Base-by-base conservation (phyloP, 2,888 invertebrate species). In the Drosophila dives region DNA sequence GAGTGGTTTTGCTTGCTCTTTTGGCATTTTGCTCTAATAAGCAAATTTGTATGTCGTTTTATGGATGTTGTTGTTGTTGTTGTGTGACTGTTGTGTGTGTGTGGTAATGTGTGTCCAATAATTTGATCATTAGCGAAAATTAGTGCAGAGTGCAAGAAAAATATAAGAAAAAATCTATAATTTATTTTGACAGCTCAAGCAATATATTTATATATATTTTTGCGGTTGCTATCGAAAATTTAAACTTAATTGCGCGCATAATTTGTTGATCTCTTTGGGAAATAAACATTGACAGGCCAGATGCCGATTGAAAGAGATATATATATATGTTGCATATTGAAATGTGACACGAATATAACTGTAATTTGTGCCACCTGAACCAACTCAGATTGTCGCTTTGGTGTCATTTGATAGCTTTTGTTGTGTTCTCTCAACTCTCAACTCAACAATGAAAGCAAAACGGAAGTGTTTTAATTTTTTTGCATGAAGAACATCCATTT, bases 101-200 rank as follows among this genome's bases (percentile, higher is more conserved):
- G 12, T 20, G 20, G 42, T 53, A 59, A 58, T 56, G 54, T 72
- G 23, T 77, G 70, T 71, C 64, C 71, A 66, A 81, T 89, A 89
- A 89, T 86, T 85, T 71, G 66, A 80, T 88, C 89, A 85, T 85
- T 85, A 85, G 88, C 85, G 89, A 77, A 86, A 85, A 85, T 89
- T 89, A 85, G 83, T 67, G 77, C 67, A 69, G 32, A 53, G 45
- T 23, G 15, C 23, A 45, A 4, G 34, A 36, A 33, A 34, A 65
- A 48, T 33, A 53, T 3, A 38, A 40, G 53, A 36, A 51, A 73
- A 73, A 48, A 64, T 53, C 51, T 50, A 40, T 64, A 64, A 80
- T 67, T 40, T 64, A 67, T 64, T 67, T 75, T 63, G 69, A 81
- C 83, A 83, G 72, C 66, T 70, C 67, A 81, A 67, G 51, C 69